Evolutionary conservation across 1,140 invertebrate species (phyloP), one percentile per base, ranked within the genome.

Genomic region (Zaprionus gabonicus): DNA sequence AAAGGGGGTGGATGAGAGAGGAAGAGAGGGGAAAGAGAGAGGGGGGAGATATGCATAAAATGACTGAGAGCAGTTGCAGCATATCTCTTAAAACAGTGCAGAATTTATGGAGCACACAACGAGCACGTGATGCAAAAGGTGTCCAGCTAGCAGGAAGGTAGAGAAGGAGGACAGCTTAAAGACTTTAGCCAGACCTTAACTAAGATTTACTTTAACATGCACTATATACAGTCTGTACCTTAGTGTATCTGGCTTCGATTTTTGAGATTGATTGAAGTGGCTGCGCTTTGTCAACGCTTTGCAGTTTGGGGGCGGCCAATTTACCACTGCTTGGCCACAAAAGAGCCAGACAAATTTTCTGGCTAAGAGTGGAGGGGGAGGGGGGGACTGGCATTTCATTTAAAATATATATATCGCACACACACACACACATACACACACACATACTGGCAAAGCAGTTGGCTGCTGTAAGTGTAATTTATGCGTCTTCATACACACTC

Each of bases 401-500:
- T 77, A 84, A 85, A 77, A 80, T 76, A 77, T 66, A 76, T 69
- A 71, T 85, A 66, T 76, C 75, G 59, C 31, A 70, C 51, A 63
- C 28, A 23, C 41, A n/a, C 12, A 36, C 64, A 83, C 76, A 83
- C 81, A 72, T 53, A 64, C 25, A 70, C 23, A 23, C 44, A 10
- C 3, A 25, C 64, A 82, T 63, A 79, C 81, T 71, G 51, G 12
- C 74, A 71, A 53, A 53, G 73, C 76, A 65, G 71, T 70, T 59
- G 67, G 63, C 53, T 76, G 78, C 73, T 88, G 79, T 82, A 90
- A 85, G 85, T 85, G 78, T 90, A 85, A 88, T 88, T 88, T 90
- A 88, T 88, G 82, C 86, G 76, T 82, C 81, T 88, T 88, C 27
- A 73, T 53, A 60, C 64, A 67, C 58, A 76, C 57, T 64, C 20